These are phyloP conservation scores for Syngnathus typhle DNA, from an alignment of 2,113 vertebrate species.

Conservation along the genomic window DNA sequence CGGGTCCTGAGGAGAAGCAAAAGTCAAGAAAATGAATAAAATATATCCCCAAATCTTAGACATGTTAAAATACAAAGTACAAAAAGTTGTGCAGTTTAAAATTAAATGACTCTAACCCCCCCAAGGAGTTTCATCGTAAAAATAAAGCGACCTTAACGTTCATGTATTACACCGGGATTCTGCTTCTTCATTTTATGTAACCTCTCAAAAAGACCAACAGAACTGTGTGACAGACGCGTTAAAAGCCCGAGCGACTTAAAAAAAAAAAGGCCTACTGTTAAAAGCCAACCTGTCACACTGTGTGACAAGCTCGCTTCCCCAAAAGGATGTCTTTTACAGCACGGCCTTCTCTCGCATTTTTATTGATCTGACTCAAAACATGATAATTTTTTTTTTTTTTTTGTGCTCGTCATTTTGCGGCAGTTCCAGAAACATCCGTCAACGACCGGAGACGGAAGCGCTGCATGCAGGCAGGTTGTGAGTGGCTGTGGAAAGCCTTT, in stretches of 20 bases:
- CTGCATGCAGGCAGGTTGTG: not conserved
- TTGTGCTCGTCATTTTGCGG: not conserved
- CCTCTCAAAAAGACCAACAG: not conserved
- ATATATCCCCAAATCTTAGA: not conserved
- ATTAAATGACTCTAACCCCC: no score
- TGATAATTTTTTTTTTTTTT: not conserved
- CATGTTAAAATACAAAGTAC: not conserved
- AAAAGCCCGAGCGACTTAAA: conserved; percentile 30
- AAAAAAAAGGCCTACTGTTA: not conserved
- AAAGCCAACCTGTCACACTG: not conserved
- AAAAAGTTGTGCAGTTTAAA: not conserved
- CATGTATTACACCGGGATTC: not conserved
- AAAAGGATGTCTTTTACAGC: not conserved
- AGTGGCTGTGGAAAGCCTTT: not conserved
- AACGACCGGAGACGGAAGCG: conserved; percentile 17
- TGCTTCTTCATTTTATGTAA: not conserved
- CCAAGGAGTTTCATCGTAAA: no score
- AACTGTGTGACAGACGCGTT: not conserved
- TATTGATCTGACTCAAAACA: not conserved
- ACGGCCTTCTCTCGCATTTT: not conserved
- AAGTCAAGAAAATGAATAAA: not conserved
- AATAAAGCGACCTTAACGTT: not conserved
- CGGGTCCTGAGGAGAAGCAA: conserved; percentile 78
- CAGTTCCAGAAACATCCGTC: conserved; percentile 10
- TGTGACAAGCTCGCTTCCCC: not conserved